A percentile compares a stretch with the other conserved stretches of the same genome.
Evolutionary conservation across 53 echinoderm and acorn worm genomes (phyloP).

Genomic region (Stichopus horrens): DNA sequence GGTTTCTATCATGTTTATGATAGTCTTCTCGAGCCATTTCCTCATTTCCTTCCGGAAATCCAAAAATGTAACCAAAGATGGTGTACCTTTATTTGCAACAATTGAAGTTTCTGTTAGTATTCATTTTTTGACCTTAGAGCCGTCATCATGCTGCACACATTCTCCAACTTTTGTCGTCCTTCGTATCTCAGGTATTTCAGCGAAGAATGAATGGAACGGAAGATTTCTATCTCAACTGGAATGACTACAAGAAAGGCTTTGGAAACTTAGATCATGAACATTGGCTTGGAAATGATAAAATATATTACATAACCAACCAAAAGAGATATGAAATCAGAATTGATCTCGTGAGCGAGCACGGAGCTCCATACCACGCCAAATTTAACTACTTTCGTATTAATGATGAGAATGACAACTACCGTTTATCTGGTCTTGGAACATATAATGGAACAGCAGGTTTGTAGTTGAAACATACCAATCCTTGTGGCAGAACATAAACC

Average conservation of each 20-base stretch:
- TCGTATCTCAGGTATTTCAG: not conserved
- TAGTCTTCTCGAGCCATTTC: no score
- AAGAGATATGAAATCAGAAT: not conserved
- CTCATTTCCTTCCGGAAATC: no score
- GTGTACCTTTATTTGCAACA: not conserved
- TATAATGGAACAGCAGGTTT: no score
- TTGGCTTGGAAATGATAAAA: not conserved
- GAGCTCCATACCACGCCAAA: not conserved
- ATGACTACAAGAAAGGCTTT: slow-evolving; percentile 6
- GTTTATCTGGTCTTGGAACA: no score
- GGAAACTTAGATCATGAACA: not conserved
- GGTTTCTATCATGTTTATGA: no score
- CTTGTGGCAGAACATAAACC: no score
- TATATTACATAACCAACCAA: not conserved
- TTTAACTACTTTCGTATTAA: not conserved
- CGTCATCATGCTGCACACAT: not conserved
- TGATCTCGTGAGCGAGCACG: not conserved
- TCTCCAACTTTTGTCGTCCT: not conserved
- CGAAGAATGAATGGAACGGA: not conserved
- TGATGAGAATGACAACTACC: no score
- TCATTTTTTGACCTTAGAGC: not conserved
- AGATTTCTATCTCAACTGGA: not conserved
- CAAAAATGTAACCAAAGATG: no score
- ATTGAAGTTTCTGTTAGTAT: not conserved
- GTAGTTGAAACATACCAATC: no score